Conservation (phyloP, 2,797 vertebrate genomes). For the Orestias chungarensis region DNA sequence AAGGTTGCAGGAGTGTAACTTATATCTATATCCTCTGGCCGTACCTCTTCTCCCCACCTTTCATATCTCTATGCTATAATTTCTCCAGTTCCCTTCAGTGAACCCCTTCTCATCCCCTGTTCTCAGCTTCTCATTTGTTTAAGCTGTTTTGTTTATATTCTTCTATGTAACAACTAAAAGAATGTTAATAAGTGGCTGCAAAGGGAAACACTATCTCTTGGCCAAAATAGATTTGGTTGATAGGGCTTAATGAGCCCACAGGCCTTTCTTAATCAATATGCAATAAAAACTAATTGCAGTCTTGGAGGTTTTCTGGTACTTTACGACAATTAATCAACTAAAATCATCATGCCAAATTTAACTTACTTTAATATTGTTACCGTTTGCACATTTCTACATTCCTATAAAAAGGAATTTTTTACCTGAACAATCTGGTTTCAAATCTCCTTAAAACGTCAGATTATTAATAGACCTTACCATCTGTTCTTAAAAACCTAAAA, state of each 20-base stretch:
- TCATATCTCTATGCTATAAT: constrained; percentile 26
- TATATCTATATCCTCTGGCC: constrained; percentile 80
- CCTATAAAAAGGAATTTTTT: neutral
- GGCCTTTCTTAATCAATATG: constrained; percentile 32
- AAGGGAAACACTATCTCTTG: neutral
- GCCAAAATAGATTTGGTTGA: constrained; percentile 42
- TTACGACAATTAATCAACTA: neutral
- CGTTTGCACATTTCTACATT: neutral
- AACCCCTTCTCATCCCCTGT: constrained; percentile 28
- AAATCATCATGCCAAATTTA: too few relatives aligned
- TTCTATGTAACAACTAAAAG: constrained; percentile 11
- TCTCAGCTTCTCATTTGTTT: constrained; percentile 13
- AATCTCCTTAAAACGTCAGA: neutral
- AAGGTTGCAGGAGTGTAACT: constrained; percentile 90
- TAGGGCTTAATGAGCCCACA: constrained; percentile 45
- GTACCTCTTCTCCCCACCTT: constrained; percentile 32
- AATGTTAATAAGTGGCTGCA: neutral
- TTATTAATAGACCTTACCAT: neutral
- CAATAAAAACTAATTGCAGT: constrained; percentile 22
- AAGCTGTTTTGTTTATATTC: constrained; percentile 11
- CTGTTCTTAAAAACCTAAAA: neutral
- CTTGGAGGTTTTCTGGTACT: neutral
- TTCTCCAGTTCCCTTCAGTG: constrained; percentile 25
- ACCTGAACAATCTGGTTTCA: neutral
- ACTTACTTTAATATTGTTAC: neutral